phyloP scores from a whole-genome alignment of 2,888 invertebrate genomes.

The Anorthoa munda region DNA sequence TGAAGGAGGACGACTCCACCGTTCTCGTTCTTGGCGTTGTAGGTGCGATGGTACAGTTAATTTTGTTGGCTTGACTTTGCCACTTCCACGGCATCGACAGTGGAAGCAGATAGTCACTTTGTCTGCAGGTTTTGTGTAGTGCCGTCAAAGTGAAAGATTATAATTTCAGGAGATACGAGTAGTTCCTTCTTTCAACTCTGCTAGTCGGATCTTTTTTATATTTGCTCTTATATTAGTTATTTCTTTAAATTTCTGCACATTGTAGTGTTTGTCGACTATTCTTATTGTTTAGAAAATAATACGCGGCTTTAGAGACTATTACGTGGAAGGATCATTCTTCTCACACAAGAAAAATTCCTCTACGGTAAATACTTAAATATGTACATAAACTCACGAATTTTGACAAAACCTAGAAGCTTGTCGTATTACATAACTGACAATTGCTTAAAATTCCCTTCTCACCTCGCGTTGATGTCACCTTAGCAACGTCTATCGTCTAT shows the following conservation, averaged over 20 bases:
- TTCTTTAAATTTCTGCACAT: neutral
- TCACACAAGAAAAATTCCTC: neutral
- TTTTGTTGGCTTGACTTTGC: no score
- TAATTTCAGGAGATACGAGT: neutral
- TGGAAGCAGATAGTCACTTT: no score
- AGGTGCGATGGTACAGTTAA: no score
- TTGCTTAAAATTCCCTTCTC: conserved; percentile 57
- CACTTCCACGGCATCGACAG: no score
- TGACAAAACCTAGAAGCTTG: conserved; percentile 46
- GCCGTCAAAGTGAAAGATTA: no score
- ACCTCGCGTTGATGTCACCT: conserved; percentile 56
- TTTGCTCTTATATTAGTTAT: neutral
- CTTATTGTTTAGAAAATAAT: neutral
- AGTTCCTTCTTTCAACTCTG: neutral
- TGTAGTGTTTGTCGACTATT: no score
- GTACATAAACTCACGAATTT: conserved; percentile 25
- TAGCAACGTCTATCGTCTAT: conserved; percentile 46
- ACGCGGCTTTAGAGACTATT: neutral
- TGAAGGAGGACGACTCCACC: no score
- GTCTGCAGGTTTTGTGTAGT: no score
- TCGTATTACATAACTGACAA: conserved; percentile 47
- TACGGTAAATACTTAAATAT: conserved; percentile 26
- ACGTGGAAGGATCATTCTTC: neutral
- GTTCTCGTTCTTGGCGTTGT: no score
- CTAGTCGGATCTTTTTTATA: neutral